Base-by-base conservation (phyloP, 1,140 invertebrate species). In the Orchestia grillus region DNA sequence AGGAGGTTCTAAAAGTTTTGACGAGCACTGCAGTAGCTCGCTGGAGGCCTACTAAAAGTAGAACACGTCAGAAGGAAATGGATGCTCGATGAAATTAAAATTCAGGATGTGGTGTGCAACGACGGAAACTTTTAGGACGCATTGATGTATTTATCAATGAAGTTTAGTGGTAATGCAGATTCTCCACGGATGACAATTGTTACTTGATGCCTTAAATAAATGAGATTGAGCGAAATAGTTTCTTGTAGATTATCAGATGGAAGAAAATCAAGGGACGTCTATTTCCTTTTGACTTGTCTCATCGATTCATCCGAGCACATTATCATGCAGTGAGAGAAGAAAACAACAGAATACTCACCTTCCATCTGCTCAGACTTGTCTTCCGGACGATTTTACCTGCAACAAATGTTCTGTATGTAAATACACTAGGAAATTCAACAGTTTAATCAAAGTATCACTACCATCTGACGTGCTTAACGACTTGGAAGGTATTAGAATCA, bases 311-410 rank as follows among this genome's bases (percentile, higher is more conserved):
- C n/a, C n/a, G n/a, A n/a, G n/a, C n/a, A 53, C 36, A 77, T 77
- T 77, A 23, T 3, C 1, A 77, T 23, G 47, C 47, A 77, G 11
- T 77, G 62, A 8, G 62, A 23, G 62, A 23, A 77, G 28, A 77
- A 28, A 77, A 77, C n/a, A 77, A 8, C 11, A 77, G 62, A 36
- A 3, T 23, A n/a, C 97, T 97, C 97, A 98, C 97, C 97, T 98
- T 98, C 98, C 98, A 98, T 97, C 98, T 97, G 77, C 97, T 97
- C 44, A 98, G 96, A 96, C 98, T 98, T 8, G 97, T 98, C 96
- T 98, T 98, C 95, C 97, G 97, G 15, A 97, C 97, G 95, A 97
- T 97, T 96, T 97, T 97, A 96, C 97, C 97, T 97, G 97, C 42
- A 90, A 96, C 96, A 41, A 57, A 96, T 96, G 96, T 44, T 95